Evolutionary conservation across 2,888 invertebrate genomes (phyloP).

Genomic region (Macaria notata): DNA sequence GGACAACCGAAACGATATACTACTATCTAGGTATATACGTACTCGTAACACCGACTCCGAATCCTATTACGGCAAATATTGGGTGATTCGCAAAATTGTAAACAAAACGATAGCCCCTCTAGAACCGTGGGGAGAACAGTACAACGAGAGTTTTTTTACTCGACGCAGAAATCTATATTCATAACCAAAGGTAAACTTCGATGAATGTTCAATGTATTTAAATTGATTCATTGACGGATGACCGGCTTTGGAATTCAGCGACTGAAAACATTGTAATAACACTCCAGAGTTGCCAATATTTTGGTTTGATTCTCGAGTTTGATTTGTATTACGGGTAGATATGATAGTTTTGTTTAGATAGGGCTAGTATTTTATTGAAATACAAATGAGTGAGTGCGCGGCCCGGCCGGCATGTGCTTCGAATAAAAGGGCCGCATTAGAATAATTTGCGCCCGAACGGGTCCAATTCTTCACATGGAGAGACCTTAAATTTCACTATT

Average conservation of each 20-base stretch:
- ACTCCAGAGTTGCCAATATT: slow-evolving; percentile 43
- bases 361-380: slow-evolving; percentile 80
- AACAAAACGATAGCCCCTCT: slow-evolving; percentile 42
- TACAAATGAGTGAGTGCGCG: slow-evolving; percentile 73
- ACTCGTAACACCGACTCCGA: slow-evolving; percentile 43
- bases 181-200: slow-evolving; percentile 62
- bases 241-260: slow-evolving; percentile 56
- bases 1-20: slow-evolving; percentile 58
- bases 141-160: slow-evolving; percentile 59
- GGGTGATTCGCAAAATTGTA: slow-evolving; percentile 58
- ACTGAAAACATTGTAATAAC: slow-evolving; percentile 59
- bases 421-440: slow-evolving; percentile 81
- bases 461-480: slow-evolving; percentile 81
- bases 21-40: slow-evolving; percentile 28
- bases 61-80: slow-evolving; percentile 41
- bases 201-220: slow-evolving; percentile 68
- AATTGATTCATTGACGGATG: slow-evolving; percentile 72
- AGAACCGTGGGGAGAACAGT: slow-evolving; percentile 42
- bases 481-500: slow-evolving; percentile 82
- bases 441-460: slow-evolving; percentile 78
- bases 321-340: slow-evolving; percentile 26
- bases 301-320: slow-evolving; percentile 40
- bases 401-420: slow-evolving; percentile 71
- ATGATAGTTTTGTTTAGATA: slow-evolving; percentile 75
- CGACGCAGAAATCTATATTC: slow-evolving; percentile 48